Base-by-base conservation (phyloP, 2,888 invertebrate species). In the Lycaena phlaeas region DNA sequence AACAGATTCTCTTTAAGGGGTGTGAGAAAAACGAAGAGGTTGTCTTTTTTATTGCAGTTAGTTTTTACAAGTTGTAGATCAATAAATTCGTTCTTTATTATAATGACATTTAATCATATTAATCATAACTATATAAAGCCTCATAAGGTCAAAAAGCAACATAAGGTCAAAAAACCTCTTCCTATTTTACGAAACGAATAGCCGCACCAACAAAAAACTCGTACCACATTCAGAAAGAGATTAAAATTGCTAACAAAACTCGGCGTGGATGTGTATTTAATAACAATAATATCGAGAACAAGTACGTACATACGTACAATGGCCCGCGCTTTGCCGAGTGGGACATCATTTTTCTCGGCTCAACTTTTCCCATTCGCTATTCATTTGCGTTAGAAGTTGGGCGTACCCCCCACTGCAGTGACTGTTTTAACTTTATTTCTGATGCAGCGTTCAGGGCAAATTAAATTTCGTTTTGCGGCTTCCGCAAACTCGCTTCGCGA, bases 381-480 rank as follows among this genome's bases (percentile, higher is more conserved):
- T 84, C 84, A 84, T 84, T 82, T 79, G 79, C 77, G 82, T 84
- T 82, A 81, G 79, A 82, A 84, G 82, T 82, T 84, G 67, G 66
- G 52, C 79, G 74, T 76, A 59, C 71, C 66, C 70, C 73, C 76
- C 68, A 71, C 73, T 79, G 79, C 81, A 77, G 69, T 71, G 76
- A 79, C 82, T 82, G 79, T 82, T 82, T 82, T 79, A 82, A 82
- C 81, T 82, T 81, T 82, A 81, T 81, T 81, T 78, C 78, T 81
- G 84, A 81, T 82, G 82, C 84, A 81, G 77, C 79, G 75, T 82
- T 84, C 84, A 79, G 75, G 75, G 76, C 81, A 82, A 84, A 84
- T 84, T 84, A 82, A 82, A 82, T 84, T 84, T 82, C 81, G 76
- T 81, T 82, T 78, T 79, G 82, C 68, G 77, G 82, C 71, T 81